Conservation (phyloP, 2,888 invertebrate species). For the Ditula angustiorana region DNA sequence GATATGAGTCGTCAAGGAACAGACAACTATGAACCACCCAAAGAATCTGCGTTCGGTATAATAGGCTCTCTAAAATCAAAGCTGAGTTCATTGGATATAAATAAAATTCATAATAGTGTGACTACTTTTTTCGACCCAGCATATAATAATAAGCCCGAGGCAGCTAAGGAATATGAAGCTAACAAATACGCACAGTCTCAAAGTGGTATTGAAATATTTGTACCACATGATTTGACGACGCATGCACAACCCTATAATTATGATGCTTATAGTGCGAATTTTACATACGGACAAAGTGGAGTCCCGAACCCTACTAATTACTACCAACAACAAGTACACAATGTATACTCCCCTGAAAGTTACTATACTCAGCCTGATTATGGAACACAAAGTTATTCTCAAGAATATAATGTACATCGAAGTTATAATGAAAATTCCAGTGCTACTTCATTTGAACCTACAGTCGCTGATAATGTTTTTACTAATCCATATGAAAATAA, state of each 20-base stretch:
- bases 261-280: slow-evolving; percentile 43
- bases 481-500: not conserved
- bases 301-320: slow-evolving; percentile 25
- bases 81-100: slow-evolving; percentile 74
- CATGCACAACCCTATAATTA: slow-evolving; percentile 46
- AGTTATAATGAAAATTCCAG: not conserved
- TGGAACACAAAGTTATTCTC: slow-evolving; percentile 19
- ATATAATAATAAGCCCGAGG: slow-evolving; percentile 63
- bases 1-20: slow-evolving; percentile 69
- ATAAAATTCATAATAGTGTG: slow-evolving; percentile 77
- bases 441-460: not conserved
- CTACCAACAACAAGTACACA: slow-evolving; percentile 28
- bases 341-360: slow-evolving; percentile 32
- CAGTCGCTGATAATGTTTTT: not conserved
- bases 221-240: slow-evolving; percentile 53
- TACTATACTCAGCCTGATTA: slow-evolving; percentile 27
- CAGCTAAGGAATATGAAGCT: slow-evolving; percentile 38
- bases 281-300: slow-evolving; percentile 30
- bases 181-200: slow-evolving; percentile 44
- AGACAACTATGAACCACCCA: slow-evolving; percentile 58
- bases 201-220: slow-evolving; percentile 62
- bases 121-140: slow-evolving; percentile 80
- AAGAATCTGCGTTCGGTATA: slow-evolving; percentile 70
- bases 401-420: slow-evolving; percentile 1
- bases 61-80: slow-evolving; percentile 81